These are phyloP conservation scores for Anticlea derivata DNA, from an alignment of 2,888 invertebrate genomes.

Conservation along the genomic window DNA sequence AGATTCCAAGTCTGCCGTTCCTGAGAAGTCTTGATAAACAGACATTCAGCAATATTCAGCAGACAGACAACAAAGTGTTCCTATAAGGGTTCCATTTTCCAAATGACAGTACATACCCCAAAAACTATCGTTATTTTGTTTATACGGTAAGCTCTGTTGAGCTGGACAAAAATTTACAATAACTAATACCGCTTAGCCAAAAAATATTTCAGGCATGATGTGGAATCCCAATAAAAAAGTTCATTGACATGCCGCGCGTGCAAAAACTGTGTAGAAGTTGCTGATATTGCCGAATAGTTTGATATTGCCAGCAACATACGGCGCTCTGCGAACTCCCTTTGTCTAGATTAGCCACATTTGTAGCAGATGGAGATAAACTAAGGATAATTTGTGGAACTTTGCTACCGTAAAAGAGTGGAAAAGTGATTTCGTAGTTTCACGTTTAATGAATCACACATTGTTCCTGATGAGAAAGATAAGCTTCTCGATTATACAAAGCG, in stretches of 20 bases:
- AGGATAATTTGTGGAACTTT: constrained; percentile 22
- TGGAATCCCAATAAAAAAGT: constrained; percentile 27
- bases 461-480: constrained; percentile 2
- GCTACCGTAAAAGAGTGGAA: constrained; percentile 17
- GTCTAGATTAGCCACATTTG: constrained; percentile 30
- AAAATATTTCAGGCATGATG: constrained; percentile 19
- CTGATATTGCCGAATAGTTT: constrained; percentile 32
- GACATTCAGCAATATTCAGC: too few relatives aligned
- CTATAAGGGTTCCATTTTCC: too few relatives aligned
- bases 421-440: constrained; percentile 13
- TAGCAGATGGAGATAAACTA: constrained; percentile 27
- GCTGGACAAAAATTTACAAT: neutral
- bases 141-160: neutral
- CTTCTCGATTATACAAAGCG: neutral
- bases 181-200: neutral
- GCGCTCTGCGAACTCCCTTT: constrained; percentile 24
- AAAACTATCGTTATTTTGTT: neutral
- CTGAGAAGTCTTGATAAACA: too few relatives aligned
- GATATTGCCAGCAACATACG: constrained; percentile 25
- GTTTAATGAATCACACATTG: constrained; percentile 12
- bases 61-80: too few relatives aligned
- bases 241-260: constrained; percentile 27
- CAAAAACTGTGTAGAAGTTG: constrained; percentile 24
- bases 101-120: too few relatives aligned
- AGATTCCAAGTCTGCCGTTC: too few relatives aligned